Percentiles rank a stretch among this genome's conserved stretches.
These are phyloP conservation scores for Columbina picui DNA, from an alignment of 2,113 vertebrate genomes.

Conservation along the genomic window DNA sequence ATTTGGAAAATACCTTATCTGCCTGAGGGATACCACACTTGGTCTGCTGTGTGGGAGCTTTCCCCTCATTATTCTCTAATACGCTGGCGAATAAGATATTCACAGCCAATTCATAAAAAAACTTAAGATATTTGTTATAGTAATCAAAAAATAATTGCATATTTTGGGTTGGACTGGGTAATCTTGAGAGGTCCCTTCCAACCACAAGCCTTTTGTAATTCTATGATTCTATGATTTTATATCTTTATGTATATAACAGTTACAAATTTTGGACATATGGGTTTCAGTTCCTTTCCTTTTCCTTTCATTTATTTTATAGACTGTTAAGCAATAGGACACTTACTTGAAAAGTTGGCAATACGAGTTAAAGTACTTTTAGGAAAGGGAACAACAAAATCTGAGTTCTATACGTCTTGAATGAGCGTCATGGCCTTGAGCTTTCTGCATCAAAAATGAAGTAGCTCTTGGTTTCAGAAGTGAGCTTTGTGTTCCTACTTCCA, in stretches of 20 bases:
- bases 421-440: not conserved
- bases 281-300: not conserved
- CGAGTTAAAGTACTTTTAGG: not conserved
- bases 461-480: not conserved
- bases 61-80: not conserved
- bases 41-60: not conserved
- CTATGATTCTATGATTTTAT: not conserved
- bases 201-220: not conserved
- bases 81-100: rapidly evolving
- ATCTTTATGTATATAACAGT: not conserved
- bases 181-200: not conserved
- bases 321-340: not conserved
- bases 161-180: not conserved
- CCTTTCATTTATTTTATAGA: not conserved
- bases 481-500: not conserved
- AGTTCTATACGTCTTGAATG: not conserved
- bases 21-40: not conserved
- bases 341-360: not conserved
- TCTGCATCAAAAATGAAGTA: not conserved
- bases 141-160: not conserved
- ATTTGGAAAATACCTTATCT: not conserved
- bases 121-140: not conserved
- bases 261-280: not conserved
- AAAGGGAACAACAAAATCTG: not conserved
- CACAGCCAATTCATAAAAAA: not conserved